Evolutionary conservation across 2,888 invertebrate genomes (phyloP), one percentile per base, ranked within the genome.

Genomic region (Cepaea hortensis): DNA sequence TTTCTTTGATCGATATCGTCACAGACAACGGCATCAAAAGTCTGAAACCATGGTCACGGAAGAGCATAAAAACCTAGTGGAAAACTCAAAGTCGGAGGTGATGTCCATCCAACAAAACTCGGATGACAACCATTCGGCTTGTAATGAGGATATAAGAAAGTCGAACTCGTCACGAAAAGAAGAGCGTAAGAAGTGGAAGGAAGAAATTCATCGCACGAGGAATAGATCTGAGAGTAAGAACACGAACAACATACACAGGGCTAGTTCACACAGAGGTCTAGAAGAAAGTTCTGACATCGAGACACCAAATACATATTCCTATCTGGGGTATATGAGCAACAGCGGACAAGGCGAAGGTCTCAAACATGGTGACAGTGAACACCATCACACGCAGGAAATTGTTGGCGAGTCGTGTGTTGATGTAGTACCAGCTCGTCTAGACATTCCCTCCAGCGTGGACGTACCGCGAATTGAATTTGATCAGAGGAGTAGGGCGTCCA

Each of bases 81-180:
- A 79, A 62, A 79, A 79, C 35, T 79, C 79, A 4, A 79, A 62
- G 18, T 79, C 62, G 11, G 79, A 79, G 5, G 35, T 79, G 4
- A n/a, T 15, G 23, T 35, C 79, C 6, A 23, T 35, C 13, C 79
- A 23, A 18, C 6, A 62, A 15, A 35, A 9, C 35, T 13, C 55
- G 1, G 62, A 79, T 4, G 62, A 5, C 2, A 65, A 15, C 11
- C 23, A 79, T 0, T 13, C 35, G 5, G 7, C n/a, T 13, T 6
- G 3, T 5, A 5, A 11, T 5, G 79, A 65, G 4, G 62, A 79
- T 3, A 35, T 3, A 18, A 62, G 23, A 15, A 61, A 79, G 62
- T 15, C 6, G 62, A 35, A 35, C 4, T 4, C 15, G 3, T 62
- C 46, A 35, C 35, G 35, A 13, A 65, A 35, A 18, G 79, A 62